phyloP scores from a whole-genome alignment of 2,888 invertebrate genomes.

The Mellilla xanthometata region DNA sequence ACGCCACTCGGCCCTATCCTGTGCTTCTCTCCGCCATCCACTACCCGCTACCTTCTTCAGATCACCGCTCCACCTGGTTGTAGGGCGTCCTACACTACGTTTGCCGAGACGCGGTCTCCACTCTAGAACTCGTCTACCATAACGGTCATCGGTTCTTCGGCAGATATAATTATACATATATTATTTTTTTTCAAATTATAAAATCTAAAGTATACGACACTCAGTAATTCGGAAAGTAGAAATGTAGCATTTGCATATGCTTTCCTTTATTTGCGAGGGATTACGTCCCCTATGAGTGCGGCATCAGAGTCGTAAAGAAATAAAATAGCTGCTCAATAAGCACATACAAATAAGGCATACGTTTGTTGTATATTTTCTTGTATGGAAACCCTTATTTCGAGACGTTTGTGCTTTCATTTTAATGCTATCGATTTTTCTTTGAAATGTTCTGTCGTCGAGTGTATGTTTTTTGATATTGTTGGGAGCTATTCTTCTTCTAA shows the following conservation, averaged over 20 bases:
- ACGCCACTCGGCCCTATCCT: too few species aligned
- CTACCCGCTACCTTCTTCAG: too few species aligned
- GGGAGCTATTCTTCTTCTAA: not conserved
- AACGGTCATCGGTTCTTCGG: too few species aligned
- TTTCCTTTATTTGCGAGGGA: constrained; percentile 26
- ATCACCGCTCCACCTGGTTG: too few species aligned
- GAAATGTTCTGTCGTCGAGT: constrained; percentile 9
- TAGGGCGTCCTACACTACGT: too few species aligned
- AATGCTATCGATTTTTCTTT: constrained; percentile 52
- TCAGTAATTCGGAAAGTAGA: constrained; percentile 23
- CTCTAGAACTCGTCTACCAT: too few species aligned
- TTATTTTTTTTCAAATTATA: too few species aligned
- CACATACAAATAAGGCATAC: constrained; percentile 51
- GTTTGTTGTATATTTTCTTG: constrained; percentile 44
- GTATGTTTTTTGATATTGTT: constrained; percentile 7
- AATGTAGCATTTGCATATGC: constrained; percentile 24
- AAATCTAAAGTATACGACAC: constrained; percentile 1
- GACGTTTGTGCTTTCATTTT: constrained; percentile 48
- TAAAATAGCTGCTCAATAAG: constrained; percentile 43
- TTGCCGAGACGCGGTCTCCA: too few species aligned
- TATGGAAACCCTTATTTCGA: constrained; percentile 52
- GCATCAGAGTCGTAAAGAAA: constrained; percentile 30
- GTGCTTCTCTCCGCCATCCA: too few species aligned
- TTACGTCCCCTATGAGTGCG: constrained; percentile 37
- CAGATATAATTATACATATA: too few species aligned